Conservation (phyloP, 2,113 vertebrate species). For the Hippocampus mohnikei region DNA sequence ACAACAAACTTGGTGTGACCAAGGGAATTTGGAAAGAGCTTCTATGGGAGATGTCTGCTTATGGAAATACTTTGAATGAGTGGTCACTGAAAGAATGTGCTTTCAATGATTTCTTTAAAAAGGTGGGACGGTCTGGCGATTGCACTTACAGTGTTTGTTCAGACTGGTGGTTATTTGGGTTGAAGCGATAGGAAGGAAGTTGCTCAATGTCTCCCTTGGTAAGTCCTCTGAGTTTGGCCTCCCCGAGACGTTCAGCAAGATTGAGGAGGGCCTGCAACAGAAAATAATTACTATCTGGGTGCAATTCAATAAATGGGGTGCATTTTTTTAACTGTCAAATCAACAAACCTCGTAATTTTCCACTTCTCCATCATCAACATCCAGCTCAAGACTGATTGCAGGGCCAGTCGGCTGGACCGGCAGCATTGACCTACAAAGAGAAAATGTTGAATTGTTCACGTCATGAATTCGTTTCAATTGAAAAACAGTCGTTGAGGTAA, state of each 20-base stretch:
- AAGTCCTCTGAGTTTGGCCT: slow-evolving; percentile 93
- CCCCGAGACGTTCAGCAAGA: slow-evolving; percentile 92
- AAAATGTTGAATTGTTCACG: slow-evolving; percentile 4
- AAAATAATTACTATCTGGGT: not conserved
- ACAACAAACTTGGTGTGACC: not conserved
- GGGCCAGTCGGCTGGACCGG: slow-evolving; percentile 96
- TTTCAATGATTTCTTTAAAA: not conserved
- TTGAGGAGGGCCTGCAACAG: slow-evolving; percentile 85
- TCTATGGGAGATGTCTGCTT: not conserved
- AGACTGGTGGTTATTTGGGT: slow-evolving; percentile 97
- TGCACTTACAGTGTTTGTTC: slow-evolving; percentile 94
- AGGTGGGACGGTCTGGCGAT: not conserved
- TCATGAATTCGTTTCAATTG: not conserved
- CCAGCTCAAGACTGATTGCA: slow-evolving; percentile 94
- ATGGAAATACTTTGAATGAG: not conserved
- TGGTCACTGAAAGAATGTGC: not conserved
- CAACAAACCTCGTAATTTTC: slow-evolving; percentile 93
- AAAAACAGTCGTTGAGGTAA: not conserved
- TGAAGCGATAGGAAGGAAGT: slow-evolving; percentile 97
- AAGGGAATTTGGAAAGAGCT: not conserved
- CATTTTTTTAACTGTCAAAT: not conserved
- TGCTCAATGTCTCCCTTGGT: slow-evolving; percentile 97
- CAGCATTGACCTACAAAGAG: slow-evolving; percentile 86
- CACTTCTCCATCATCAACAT: slow-evolving; percentile 97
- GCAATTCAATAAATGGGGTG: not conserved